Evolutionary conservation across 1,140 invertebrate species (phyloP), one percentile per base, ranked within the genome.

Genomic region (Camponotus pennsylvanicus): DNA sequence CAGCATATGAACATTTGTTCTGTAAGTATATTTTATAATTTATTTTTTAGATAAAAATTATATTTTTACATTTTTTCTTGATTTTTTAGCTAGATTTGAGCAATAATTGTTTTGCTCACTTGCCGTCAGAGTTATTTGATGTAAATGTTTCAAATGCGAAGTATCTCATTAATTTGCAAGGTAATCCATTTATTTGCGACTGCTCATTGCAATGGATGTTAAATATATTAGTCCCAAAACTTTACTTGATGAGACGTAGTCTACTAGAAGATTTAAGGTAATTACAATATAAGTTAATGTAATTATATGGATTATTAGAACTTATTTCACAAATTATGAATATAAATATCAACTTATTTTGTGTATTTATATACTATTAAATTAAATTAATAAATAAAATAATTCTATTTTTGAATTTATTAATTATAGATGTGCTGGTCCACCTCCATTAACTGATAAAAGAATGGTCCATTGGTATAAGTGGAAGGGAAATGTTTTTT

Each of bases 181-280:
- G 88, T 37, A 95, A 95, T 90, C 94, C 94, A n/a, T 90, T 95
- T 37, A 73, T 90, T 78, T 95, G 94, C 32, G 89, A 95, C 75
- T 95, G 94, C 32, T 70, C 92, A 9, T 73, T 92, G 11, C 93
- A 95, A 66, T 94, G 94, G 94, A 92, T 95, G 85, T 76, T 95
- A 57, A 89, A 90, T 18, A 87, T 92, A 37, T 89, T 93, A 15
- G 27, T 95, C 1, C 89, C 91, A 27, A 91, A 88, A 52, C 82
- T 94, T 61, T 94, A 95, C 64, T 57, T 37, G 13, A 67, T 13
- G 7, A 89, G 92, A 1, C 75, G 73, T 7, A 59, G 40, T 21
- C 88, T 94, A 49, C 70, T 95, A 55, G 63, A 80, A 34, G 79
- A 95, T 85, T 82, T 95, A 3, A 95, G 91, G 94, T 95, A 93